Evolutionary conservation across 2,888 invertebrate genomes (phyloP).

Genomic region (Seladonia tumulorum): DNA sequence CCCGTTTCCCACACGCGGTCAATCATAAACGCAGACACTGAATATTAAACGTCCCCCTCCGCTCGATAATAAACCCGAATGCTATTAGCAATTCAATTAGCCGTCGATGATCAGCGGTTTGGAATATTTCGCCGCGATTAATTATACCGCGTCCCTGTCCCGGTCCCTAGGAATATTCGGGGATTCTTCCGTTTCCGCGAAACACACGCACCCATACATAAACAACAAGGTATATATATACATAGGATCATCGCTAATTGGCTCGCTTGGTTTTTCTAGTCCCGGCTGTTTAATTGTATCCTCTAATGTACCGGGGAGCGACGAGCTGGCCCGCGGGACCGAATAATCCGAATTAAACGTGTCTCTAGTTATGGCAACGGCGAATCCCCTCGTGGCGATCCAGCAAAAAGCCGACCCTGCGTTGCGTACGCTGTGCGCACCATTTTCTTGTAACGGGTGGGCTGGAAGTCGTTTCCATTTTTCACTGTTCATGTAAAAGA

Average conservation of each 20-base stretch:
- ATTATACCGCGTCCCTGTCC: constrained; percentile 60
- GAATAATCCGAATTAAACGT: constrained; percentile 25
- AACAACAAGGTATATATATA: background rate
- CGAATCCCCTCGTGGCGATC: background rate
- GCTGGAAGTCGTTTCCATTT: background rate
- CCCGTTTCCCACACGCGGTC: constrained; percentile 39
- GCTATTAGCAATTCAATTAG: constrained; percentile 71
- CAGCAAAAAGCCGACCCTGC: background rate
- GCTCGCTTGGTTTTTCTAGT: constrained; percentile 28
- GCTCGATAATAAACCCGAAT: constrained; percentile 67
- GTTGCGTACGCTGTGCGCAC: background rate
- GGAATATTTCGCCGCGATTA: constrained; percentile 70
- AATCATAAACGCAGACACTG: constrained; percentile 61
- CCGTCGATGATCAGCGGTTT: constrained; percentile 66
- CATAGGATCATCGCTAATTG: constrained; percentile 27
- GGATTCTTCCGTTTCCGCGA: constrained; percentile 37
- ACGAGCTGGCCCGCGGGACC: background rate
- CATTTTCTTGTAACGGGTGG: background rate
- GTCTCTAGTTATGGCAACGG: background rate
- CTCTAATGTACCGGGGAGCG: background rate
- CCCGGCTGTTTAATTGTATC: constrained; percentile 13
- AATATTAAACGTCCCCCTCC: constrained; percentile 63
- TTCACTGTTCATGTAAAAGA: too few relatives aligned
- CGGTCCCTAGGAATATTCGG: constrained; percentile 54
- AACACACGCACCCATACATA: background rate